These are phyloP conservation scores for Malurus elegans DNA, from an alignment of 2,113 vertebrate genomes.

Conservation along the genomic window DNA sequence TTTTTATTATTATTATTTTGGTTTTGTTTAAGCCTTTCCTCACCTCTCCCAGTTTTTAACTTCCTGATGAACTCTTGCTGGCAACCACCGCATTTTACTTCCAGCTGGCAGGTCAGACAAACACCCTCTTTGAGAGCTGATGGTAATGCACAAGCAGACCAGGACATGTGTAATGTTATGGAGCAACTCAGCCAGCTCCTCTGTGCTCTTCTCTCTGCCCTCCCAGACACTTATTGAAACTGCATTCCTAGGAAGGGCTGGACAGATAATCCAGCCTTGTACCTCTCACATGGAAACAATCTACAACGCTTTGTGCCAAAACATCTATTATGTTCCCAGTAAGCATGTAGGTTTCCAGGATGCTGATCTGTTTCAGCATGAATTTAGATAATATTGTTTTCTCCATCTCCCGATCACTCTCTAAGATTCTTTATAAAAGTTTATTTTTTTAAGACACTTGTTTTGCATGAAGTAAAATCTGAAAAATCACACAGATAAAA, in stretches of 20 bases:
- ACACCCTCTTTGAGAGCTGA: background rate
- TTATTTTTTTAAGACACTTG: background rate
- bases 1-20: background rate
- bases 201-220: background rate
- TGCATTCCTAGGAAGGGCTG: background rate
- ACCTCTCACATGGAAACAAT: background rate
- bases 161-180: background rate
- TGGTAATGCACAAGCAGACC: background rate
- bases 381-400: background rate
- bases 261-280: background rate
- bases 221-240: background rate
- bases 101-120: constrained; percentile 8
- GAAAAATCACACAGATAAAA: background rate
- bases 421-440: background rate
- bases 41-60: constrained; percentile 29
- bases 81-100: background rate
- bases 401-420: background rate
- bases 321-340: background rate
- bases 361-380: background rate
- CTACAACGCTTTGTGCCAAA: background rate
- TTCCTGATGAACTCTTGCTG: constrained; percentile 9
- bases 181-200: background rate
- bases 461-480: background rate
- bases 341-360: background rate
- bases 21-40: background rate